Evolutionary conservation across 1,140 invertebrate genomes (phyloP).

Genomic region (Neodiprion fabricii): DNA sequence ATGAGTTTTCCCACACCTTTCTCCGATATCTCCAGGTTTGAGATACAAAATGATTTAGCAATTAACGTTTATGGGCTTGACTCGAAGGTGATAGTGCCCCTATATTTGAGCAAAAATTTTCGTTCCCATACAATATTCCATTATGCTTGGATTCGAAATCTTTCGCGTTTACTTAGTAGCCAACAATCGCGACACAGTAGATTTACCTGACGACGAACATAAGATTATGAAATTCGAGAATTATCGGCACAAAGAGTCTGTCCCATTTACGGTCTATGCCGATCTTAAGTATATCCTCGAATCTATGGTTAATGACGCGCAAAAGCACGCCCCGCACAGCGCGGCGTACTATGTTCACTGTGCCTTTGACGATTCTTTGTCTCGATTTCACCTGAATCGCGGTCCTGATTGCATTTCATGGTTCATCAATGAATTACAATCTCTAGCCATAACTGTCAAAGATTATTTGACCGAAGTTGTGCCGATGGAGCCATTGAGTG

Average conservation of each 20-base stretch:
- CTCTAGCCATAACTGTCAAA: conserved; percentile 14
- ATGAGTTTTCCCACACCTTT: conserved; percentile 45
- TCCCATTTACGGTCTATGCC: conserved; percentile 46
- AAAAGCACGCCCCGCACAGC: conserved; percentile 47
- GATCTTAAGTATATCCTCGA: conserved; percentile 47
- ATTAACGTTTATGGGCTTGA: too few relatives aligned
- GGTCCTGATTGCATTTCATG: conserved; percentile 39
- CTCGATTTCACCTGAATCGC: conserved; percentile 38
- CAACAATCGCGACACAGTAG: conserved; percentile 2
- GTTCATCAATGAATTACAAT: conserved; percentile 32
- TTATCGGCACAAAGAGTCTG: conserved; percentile 35
- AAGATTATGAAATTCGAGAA: conserved; percentile 42
- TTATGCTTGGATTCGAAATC: too few relatives aligned
- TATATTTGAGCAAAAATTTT: too few relatives aligned
- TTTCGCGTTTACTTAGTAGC: too few relatives aligned
- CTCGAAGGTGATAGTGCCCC: too few relatives aligned
- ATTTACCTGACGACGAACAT: conserved; percentile 30
- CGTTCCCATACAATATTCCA: too few relatives aligned
- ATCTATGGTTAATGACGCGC: conserved; percentile 28
- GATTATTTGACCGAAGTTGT: neutral
- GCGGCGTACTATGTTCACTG: conserved; percentile 52
- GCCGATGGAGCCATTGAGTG: neutral
- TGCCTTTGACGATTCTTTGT: conserved; percentile 45
- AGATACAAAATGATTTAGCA: too few relatives aligned
- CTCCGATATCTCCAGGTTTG: conserved; percentile 9